phyloP scores from a whole-genome alignment of 2,113 vertebrate genomes.

The Gymnarchus niloticus region DNA sequence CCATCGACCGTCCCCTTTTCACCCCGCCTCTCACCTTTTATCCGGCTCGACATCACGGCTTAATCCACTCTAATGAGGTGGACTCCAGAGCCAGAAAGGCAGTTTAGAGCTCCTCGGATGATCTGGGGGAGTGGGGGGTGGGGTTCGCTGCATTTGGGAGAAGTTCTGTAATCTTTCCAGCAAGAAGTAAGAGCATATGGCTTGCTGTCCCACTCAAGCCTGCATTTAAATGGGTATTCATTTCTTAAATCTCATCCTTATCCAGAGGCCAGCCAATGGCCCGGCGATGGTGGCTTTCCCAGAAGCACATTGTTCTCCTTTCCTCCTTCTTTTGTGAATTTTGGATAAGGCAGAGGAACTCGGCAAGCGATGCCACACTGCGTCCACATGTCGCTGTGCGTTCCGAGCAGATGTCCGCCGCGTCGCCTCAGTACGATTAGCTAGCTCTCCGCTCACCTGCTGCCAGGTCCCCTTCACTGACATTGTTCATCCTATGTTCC shows the following conservation, averaged over 20 bases:
- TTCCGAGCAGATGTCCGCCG: conserved; percentile 62
- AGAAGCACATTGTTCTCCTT: not conserved
- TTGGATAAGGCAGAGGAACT: conserved; percentile 2
- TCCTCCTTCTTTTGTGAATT: conserved; percentile 16
- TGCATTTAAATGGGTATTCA: conserved; percentile 29
- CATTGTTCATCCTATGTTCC: not conserved
- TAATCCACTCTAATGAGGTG: conserved; percentile 82
- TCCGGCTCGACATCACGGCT: conserved; percentile 67
- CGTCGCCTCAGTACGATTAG: conserved; percentile 3
- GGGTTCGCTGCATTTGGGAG: not conserved
- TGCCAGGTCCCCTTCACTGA: not conserved
- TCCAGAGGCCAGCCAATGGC: not conserved
- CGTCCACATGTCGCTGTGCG: conserved; percentile 65
- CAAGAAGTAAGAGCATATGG: conserved; percentile 20
- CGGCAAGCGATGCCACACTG: conserved; percentile 42
- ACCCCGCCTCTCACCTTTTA: conserved; percentile 66
- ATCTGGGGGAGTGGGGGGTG: not conserved
- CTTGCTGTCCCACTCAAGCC: conserved; percentile 22
- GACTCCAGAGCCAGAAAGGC: conserved; percentile 56
- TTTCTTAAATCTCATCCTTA: not conserved
- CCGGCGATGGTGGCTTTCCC: not conserved
- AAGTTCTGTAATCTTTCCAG: conserved; percentile 46
- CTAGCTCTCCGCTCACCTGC: conserved; percentile 7
- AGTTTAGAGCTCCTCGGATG: conserved; percentile 27
- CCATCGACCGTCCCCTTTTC: conserved; percentile 44